Evolutionary conservation across 2,888 invertebrate species (phyloP).

Genomic region (Ormyrus pomaceus): DNA sequence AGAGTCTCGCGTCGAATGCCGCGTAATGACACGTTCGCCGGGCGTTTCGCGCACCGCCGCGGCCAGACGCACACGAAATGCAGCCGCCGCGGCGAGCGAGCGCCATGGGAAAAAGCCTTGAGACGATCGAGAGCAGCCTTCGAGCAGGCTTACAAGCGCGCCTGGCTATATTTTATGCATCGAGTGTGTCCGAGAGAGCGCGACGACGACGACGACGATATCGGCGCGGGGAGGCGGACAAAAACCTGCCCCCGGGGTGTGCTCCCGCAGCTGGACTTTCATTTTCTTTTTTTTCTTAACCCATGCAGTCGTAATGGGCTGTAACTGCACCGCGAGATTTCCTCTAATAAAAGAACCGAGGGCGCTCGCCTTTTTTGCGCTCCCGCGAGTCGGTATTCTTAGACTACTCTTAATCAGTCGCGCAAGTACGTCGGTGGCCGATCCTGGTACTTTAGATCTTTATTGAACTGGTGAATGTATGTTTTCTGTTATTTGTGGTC

Average conservation of each 20-base stretch:
- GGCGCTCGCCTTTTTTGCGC: too few species aligned
- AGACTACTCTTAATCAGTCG: too few species aligned
- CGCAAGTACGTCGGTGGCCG: too few species aligned
- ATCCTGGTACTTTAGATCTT: too few species aligned
- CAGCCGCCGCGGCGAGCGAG: slow-evolving; percentile 7
- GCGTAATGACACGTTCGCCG: slow-evolving; percentile 23
- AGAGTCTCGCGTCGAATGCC: slow-evolving; percentile 24
- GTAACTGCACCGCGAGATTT: too few species aligned
- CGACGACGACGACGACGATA: neutral
- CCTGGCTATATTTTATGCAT: neutral
- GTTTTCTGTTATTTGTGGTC: neutral
- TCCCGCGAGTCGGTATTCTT: too few species aligned
- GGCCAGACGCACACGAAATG: slow-evolving; percentile 47
- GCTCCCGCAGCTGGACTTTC: neutral
- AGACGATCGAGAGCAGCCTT: slow-evolving; percentile 64
- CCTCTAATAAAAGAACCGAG: too few species aligned
- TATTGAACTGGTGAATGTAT: too few species aligned
- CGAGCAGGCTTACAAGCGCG: slow-evolving; percentile 22
- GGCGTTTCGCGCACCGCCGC: neutral
- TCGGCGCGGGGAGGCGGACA: too few species aligned
- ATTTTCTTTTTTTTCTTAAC: neutral
- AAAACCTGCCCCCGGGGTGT: neutral
- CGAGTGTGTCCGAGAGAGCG: neutral
- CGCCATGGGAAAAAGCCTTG: slow-evolving; percentile 61
- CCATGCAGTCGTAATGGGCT: too few species aligned